Evolutionary conservation across 2,113 vertebrate species (phyloP).

Genomic region (Neogobius melanostomus): DNA sequence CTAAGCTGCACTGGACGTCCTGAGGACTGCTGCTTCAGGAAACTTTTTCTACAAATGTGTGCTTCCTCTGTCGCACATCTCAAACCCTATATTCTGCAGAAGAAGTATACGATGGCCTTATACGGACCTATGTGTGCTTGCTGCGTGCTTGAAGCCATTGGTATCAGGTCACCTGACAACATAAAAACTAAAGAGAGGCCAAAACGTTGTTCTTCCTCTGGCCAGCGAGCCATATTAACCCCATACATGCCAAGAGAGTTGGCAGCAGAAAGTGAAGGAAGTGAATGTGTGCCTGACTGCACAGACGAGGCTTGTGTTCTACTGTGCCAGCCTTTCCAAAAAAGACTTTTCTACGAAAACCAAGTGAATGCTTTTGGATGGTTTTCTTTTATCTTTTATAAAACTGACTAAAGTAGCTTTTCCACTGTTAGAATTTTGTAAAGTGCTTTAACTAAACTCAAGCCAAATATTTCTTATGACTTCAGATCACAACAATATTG

Average conservation of each 20-base stretch:
- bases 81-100: conserved; percentile 14
- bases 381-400: conserved; percentile 63
- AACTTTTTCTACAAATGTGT: conserved; percentile 1
- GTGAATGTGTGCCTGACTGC: conserved; percentile 28
- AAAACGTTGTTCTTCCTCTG: conserved; percentile 20
- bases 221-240: conserved; percentile 36
- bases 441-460: conserved; percentile 69
- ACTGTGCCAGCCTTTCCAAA: conserved; percentile 62
- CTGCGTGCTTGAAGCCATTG: conserved; percentile 8
- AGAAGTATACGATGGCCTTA: conserved; percentile 28
- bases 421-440: conserved; percentile 50
- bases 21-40: neutral
- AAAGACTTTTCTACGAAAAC: conserved; percentile 68
- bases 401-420: conserved; percentile 46
- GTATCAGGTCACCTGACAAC: conserved; percentile 12
- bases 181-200: conserved; percentile 23
- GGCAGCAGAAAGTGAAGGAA: conserved; percentile 27
- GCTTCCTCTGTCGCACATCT: neutral
- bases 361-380: conserved; percentile 69
- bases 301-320: conserved; percentile 42
- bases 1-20: conserved; percentile 29
- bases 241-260: conserved; percentile 62
- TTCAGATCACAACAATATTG: conserved; percentile 35
- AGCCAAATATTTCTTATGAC: conserved; percentile 49
- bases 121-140: conserved; percentile 34